Percentiles rank a stretch among this genome's conserved stretches.
Conservation (phyloP, 2,797 vertebrate genomes). For the Danio kyathit region DNA sequence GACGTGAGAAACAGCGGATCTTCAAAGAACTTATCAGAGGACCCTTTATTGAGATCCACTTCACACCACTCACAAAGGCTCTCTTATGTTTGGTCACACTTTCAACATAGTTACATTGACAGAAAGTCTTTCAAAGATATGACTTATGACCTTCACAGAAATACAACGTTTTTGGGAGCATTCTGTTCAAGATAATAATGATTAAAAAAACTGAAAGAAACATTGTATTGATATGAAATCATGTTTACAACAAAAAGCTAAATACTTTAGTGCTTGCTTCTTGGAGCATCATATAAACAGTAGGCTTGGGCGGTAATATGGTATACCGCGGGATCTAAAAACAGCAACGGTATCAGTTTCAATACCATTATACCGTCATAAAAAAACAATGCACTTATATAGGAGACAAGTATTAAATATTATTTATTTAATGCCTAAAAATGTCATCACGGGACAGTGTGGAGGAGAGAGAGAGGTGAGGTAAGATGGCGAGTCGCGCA, state of each 20-base stretch:
- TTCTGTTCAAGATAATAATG: neutral
- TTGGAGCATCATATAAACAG: neutral
- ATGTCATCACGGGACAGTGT: too few species aligned
- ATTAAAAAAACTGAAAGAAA: neutral
- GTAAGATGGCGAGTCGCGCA: too few species aligned
- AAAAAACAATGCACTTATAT: too few species aligned
- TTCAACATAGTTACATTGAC: slow-evolving; percentile 10
- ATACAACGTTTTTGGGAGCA: neutral
- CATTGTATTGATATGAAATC: neutral
- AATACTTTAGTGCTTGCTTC: neutral
- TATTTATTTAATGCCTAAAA: too few species aligned
- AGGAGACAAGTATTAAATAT: too few species aligned
- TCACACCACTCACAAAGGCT: slow-evolving; percentile 11
- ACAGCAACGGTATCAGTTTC: too few species aligned
- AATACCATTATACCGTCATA: too few species aligned
- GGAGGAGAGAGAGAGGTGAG: too few species aligned
- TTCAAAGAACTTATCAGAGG: slow-evolving; percentile 42
- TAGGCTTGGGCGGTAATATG: too few species aligned
- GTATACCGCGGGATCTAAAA: too few species aligned
- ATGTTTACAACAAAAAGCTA: neutral
- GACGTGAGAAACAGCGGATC: neutral
- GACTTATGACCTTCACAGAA: neutral
- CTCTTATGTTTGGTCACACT: slow-evolving; percentile 8
- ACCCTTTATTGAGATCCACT: slow-evolving; percentile 18
- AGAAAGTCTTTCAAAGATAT: neutral